These are phyloP conservation scores for Hippolais icterina DNA, from an alignment of 2,113 vertebrate species.

Conservation along the genomic window DNA sequence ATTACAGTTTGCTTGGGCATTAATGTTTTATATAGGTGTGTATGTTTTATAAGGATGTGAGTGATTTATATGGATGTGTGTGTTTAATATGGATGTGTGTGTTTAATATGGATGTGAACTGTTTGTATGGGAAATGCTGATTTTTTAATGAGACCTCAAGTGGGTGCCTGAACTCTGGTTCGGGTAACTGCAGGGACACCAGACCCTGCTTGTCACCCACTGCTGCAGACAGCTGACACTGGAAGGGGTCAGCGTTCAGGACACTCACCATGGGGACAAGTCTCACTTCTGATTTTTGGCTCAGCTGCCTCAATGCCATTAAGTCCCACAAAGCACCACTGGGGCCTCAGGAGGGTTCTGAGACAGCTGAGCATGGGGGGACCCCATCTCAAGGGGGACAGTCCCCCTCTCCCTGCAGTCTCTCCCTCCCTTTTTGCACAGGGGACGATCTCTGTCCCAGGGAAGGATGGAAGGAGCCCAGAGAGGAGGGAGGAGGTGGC, in stretches of 20 bases:
- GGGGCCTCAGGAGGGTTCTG: not conserved
- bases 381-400: accelerated
- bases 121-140: not conserved
- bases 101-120: not conserved
- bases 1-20: not conserved
- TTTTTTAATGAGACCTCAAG: not conserved
- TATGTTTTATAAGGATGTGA: not conserved
- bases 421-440: accelerated
- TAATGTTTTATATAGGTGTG: not conserved
- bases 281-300: not conserved
- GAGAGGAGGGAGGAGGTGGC: not conserved
- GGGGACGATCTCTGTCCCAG: no score
- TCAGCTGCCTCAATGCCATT: not conserved
- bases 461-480: not conserved
- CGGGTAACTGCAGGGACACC: not conserved
- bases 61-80: not conserved
- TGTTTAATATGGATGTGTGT: not conserved
- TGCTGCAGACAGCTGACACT: accelerated
- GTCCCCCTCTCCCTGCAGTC: not conserved
- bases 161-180: not conserved
- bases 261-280: not conserved
- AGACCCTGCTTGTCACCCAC: not conserved
- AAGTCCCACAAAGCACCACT: accelerated
- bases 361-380: accelerated
- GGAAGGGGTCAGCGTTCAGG: accelerated